phyloP scores from a whole-genome alignment of 2,797 vertebrate species.

The Sciaenops ocellatus region DNA sequence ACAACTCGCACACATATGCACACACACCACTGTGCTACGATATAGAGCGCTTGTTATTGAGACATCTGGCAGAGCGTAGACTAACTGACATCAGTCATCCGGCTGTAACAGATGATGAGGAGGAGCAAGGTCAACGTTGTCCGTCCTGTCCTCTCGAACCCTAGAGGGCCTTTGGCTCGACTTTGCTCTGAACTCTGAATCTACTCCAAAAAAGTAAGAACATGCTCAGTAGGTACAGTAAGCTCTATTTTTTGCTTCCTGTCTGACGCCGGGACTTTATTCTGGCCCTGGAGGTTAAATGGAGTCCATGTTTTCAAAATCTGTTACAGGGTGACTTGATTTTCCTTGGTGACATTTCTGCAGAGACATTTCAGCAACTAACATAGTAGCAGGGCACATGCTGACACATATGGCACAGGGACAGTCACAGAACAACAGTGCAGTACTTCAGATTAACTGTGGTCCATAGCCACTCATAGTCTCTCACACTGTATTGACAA shows the following conservation, averaged over 20 bases:
- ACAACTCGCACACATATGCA: constrained; percentile 24
- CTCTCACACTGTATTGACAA: too few species aligned
- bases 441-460: not conserved
- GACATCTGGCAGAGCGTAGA: constrained; percentile 61
- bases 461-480: not conserved
- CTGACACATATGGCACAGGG: constrained; percentile 11
- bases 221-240: constrained; percentile 19
- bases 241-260: constrained; percentile 15
- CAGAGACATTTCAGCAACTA: constrained; percentile 18
- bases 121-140: constrained; percentile 59
- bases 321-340: constrained; percentile 15
- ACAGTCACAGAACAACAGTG: not conserved
- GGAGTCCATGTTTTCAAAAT: constrained; percentile 37
- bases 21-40: constrained; percentile 43
- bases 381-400: not conserved
- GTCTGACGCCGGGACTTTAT: constrained; percentile 14
- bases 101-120: constrained; percentile 62
- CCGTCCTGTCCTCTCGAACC: constrained; percentile 41
- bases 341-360: constrained; percentile 23
- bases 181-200: constrained; percentile 31
- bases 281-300: constrained; percentile 29
- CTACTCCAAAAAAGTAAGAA: constrained; percentile 31
- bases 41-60: constrained; percentile 61
- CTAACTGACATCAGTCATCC: constrained; percentile 70
- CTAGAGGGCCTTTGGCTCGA: constrained; percentile 36